Conservation (phyloP, 37 sponge, comb jelly and placozoan genomes). For the Haliclona indistincta region DNA sequence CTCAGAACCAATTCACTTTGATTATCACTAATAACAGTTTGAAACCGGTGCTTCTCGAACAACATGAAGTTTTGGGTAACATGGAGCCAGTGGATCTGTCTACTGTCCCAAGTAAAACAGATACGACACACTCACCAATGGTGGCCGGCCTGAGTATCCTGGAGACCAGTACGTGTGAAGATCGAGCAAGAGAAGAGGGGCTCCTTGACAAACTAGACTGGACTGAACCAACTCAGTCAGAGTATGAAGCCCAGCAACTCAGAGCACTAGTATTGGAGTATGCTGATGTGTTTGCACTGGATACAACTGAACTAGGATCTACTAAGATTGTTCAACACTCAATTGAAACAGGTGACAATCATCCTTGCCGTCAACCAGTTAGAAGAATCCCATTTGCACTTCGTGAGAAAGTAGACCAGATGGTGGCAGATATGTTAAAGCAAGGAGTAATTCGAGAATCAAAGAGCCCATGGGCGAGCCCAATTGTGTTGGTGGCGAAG, state of each 20-base stretch:
- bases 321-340: constrained; percentile 5
- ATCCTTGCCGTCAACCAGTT: constrained; percentile 25
- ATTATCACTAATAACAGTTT: background rate
- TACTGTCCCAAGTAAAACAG: background rate
- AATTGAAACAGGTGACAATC: constrained; percentile 38
- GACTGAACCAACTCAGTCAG: background rate
- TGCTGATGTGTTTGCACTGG: constrained; percentile 27
- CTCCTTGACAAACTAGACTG: background rate
- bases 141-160: background rate
- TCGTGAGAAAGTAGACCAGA: constrained; percentile 6
- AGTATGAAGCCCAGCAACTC: constrained; percentile 1
- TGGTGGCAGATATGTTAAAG: constrained; percentile 47
- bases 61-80: background rate
- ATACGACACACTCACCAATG: background rate
- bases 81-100: background rate
- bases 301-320: constrained; percentile 11
- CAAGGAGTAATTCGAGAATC: constrained; percentile 36
- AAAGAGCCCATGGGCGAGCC: constrained; percentile 49
- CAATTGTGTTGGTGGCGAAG: constrained; percentile 50
- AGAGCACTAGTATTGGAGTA: constrained; percentile 11
- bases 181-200: background rate
- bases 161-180: background rate
- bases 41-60: background rate
- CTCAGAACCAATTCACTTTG: background rate
- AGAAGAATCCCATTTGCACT: constrained; percentile 42